Conservation (phyloP, 2,797 vertebrate genomes). For the Hoplostethus atlanticus region DNA sequence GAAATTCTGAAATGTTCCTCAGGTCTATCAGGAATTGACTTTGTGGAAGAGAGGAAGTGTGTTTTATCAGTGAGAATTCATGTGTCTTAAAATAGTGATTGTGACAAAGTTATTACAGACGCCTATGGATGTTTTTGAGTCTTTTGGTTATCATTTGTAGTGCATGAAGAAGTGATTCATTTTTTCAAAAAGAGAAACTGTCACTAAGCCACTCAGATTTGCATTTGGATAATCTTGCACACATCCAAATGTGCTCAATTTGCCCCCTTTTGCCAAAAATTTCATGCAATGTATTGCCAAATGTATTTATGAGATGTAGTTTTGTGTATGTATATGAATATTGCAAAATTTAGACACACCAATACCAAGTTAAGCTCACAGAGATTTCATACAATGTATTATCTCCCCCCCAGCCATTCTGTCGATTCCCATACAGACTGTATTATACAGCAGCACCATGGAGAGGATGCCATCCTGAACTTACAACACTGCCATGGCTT, state of each 20-base stretch:
- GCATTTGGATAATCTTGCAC: conserved; percentile 75
- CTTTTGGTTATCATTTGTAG: conserved; percentile 80
- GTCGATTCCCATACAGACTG: conserved; percentile 68
- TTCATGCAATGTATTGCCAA: conserved; percentile 80
- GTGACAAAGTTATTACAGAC: conserved; percentile 82
- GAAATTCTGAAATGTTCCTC: conserved; percentile 75
- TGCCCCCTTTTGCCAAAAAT: conserved; percentile 74
- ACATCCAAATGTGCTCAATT: conserved; percentile 71
- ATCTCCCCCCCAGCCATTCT: conserved; percentile 55
- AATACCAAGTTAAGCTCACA: conserved; percentile 56
- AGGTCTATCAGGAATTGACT: conserved; percentile 78
- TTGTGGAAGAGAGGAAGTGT: conserved; percentile 73
- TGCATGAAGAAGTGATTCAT: conserved; percentile 76
- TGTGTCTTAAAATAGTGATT: conserved; percentile 85
- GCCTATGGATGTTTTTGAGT: conserved; percentile 81
- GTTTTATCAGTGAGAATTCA: conserved; percentile 77
- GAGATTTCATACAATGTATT: conserved; percentile 26
- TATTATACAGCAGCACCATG: conserved; percentile 64
- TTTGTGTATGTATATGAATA: conserved; percentile 81
- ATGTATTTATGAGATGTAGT: conserved; percentile 84
- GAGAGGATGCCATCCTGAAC: conserved; percentile 63
- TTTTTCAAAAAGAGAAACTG: conserved; percentile 64
- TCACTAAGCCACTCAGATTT: conserved; percentile 71
- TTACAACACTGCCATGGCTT: conserved; percentile 71
- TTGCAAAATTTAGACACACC: conserved; percentile 74